Conservation (phyloP, 2,113 vertebrate genomes). For the Gymnogyps californianus region DNA sequence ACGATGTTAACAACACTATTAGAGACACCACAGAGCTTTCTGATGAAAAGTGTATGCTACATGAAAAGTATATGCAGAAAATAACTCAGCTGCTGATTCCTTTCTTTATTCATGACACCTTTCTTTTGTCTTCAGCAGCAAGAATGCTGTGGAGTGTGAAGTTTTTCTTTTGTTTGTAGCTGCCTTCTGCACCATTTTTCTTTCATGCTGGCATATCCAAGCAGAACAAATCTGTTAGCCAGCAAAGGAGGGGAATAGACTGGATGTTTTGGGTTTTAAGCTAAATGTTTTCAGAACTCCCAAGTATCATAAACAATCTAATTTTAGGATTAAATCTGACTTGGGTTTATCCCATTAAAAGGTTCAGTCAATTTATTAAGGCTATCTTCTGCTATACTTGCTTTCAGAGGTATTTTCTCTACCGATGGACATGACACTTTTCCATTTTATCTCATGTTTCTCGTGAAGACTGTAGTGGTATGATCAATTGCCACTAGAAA, state of each 20-base stretch:
- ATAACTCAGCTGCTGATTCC: not conserved
- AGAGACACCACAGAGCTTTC: not conserved
- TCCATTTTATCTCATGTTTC: slow-evolving; percentile 38
- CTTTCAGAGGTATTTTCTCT: slow-evolving; percentile 51
- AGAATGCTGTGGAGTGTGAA: not conserved
- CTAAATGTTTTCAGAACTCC: not conserved
- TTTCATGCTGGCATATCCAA: not conserved
- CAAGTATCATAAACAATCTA: not conserved
- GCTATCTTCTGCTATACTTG: not conserved
- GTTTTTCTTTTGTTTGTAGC: not conserved
- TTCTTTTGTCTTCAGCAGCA: not conserved
- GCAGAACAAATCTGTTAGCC: not conserved
- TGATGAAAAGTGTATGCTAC: not conserved
- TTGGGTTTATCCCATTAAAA: slow-evolving; percentile 15
- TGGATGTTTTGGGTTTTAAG: not conserved
- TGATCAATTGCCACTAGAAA: slow-evolving; percentile 66
- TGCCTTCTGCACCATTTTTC: not conserved
- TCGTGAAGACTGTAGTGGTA: not conserved
- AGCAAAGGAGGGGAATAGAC: not conserved
- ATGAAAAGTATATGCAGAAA: not conserved
- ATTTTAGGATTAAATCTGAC: not conserved
- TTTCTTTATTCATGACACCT: not conserved
- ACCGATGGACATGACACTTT: not conserved
- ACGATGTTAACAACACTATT: not conserved
- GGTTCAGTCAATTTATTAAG: not conserved